Conservation (phyloP, 1,140 invertebrate species). For the Drosophila mojavensis region DNA sequence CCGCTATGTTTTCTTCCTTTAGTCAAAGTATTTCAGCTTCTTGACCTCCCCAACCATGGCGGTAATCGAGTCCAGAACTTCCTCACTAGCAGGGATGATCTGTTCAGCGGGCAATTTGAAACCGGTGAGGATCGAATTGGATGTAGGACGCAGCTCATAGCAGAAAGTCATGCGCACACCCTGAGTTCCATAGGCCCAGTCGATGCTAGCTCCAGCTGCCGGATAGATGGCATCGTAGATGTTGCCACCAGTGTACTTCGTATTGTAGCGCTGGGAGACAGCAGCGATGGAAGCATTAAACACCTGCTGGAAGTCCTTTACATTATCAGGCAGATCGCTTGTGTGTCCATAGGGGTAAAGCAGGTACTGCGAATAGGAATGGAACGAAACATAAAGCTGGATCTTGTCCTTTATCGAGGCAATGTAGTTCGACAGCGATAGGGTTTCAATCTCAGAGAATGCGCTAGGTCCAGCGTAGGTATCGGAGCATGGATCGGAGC, state of each 20-base stretch:
- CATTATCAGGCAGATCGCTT: conserved; percentile 65
- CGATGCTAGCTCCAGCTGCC: conserved; percentile 86
- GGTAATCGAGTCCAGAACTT: conserved; percentile 88
- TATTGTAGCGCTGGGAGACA: conserved; percentile 83
- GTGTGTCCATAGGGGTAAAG: conserved; percentile 84
- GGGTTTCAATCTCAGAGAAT: conserved; percentile 87
- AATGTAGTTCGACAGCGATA: conserved; percentile 84
- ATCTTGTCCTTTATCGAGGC: conserved; percentile 77
- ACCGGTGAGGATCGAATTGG: conserved; percentile 86
- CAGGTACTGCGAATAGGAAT: conserved; percentile 85
- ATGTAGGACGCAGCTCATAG: conserved; percentile 87
- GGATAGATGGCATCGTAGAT: conserved; percentile 85
- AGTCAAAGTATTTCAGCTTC: conserved; percentile 70
- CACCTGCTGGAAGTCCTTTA: conserved; percentile 66
- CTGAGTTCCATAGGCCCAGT: conserved; percentile 89
- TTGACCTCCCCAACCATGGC: conserved; percentile 86
- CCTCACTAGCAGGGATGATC: conserved; percentile 90
- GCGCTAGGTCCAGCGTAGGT: conserved; percentile 86
- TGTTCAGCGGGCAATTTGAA: conserved; percentile 90
- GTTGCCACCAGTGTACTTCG: conserved; percentile 84
- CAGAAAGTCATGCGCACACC: conserved; percentile 88
- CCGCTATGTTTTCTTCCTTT: conserved; percentile 22
- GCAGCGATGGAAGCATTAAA: conserved; percentile 82
- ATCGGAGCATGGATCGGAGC: conserved; percentile 85
- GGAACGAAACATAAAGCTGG: conserved; percentile 84